Evolutionary conservation across 1,140 invertebrate species (phyloP), one percentile per base, ranked within the genome.

Genomic region (Pogonognathellus flavescens): DNA sequence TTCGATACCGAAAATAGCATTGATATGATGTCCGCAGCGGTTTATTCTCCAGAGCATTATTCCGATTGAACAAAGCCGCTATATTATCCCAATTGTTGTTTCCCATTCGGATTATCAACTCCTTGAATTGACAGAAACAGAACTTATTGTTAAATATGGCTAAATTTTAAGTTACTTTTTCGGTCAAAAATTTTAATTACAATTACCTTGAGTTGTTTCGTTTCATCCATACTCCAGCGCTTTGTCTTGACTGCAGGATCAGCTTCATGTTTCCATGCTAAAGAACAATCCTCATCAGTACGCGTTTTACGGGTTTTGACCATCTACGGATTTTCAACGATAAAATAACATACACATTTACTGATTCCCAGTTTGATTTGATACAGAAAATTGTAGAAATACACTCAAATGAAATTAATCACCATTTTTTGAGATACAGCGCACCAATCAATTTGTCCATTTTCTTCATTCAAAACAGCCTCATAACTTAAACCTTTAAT

Each of bases 1-100:
- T 88, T 7, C 85, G 41, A n/a, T 52, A 82, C 1, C 85, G 72
- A 22, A 84, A 86, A 49, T 84, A 86, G 59, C 87, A 88, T 41
- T 86, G 85, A 20, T 86, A 88, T 0, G 83, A 14, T 18, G 85
- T 86, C 7, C 83, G 49, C 13, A 50, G 25, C 20, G 72, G 81
- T 13, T 57, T 85, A 9, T 55, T 25, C 16, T 16, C 22, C 3
- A 22, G 6, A 2, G 16, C 14, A 80, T 41, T 83, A 3, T 11
- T 3, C 9, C 53, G 13, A 62, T 80, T 76, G 31, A 86, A 55
- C 57, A 80, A 9, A 2, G 41, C 20, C 11, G 87, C 85, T n/a
- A 88, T 49, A 16, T 16, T 25, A 41, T 82, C 31, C 87, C 87
- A 88, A 20, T 60, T 13, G 41, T 76, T n/a, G 53, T 53, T 6